A percentile compares a stretch with the other conserved stretches of the same genome.
phyloP scores from a whole-genome alignment of 2,888 invertebrate genomes.

The Galerucella nymphaeae region DNA sequence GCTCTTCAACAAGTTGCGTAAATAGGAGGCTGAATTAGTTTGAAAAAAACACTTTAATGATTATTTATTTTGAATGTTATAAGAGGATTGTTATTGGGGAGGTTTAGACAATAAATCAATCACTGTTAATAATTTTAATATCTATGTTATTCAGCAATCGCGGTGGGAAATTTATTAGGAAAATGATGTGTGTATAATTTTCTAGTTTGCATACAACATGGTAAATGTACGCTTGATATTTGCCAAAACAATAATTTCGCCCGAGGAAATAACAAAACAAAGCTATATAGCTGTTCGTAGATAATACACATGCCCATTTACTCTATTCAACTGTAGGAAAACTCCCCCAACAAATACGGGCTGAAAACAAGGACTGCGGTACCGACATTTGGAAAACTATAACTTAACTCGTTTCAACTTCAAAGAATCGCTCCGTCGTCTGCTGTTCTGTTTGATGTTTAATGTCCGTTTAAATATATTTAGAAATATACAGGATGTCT shows the following conservation, averaged over 20 bases:
- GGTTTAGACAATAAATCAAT: too few relatives aligned
- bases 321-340: neutral
- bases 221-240: neutral
- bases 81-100: too few relatives aligned
- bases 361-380: neutral
- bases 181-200: neutral
- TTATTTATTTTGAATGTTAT: too few relatives aligned
- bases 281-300: neutral
- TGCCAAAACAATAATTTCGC: neutral
- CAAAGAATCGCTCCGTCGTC: neutral
- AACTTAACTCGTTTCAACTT: slow-evolving; percentile 10
- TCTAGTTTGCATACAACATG: neutral
- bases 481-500: too few relatives aligned
- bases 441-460: neutral
- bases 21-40: too few relatives aligned
- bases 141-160: too few relatives aligned
- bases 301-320: slow-evolving; percentile 6
- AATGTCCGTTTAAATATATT: too few relatives aligned
- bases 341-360: neutral
- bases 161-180: too few relatives aligned
- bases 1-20: too few relatives aligned
- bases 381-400: slow-evolving; percentile 8
- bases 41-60: too few relatives aligned
- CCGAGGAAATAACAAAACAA: neutral
- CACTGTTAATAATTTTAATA: too few relatives aligned